Base-by-base conservation (phyloP, 2,888 invertebrate species). In the Sylvicola cinctus region DNA sequence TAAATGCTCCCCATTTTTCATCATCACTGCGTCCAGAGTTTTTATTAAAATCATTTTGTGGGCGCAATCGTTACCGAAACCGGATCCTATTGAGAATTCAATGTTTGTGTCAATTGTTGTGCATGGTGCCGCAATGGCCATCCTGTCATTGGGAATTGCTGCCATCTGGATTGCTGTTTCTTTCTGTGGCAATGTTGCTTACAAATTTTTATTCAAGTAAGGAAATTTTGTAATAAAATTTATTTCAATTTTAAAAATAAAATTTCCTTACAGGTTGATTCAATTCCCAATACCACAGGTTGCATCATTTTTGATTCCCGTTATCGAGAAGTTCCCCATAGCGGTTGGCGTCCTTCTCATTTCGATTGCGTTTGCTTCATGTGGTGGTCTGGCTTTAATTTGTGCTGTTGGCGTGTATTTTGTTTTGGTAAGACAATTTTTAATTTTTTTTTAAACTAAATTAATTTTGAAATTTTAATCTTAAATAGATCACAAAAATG, bases 381-480 rank as follows among this genome's bases (percentile, higher is more conserved):
- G 81, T 47, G 84, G 83, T 4, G 77, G 77, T 2, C 60, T 83
- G 5, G 70, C 76, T 0, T 58, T 85, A 33, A 58, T 64, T 6
- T 57, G 70, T 7, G 78, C 74, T 0, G 63, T 68, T 4, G 58
- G 68, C 1, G 71, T 76, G 49, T 79, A 78, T 49, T 71, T 74
- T 29, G 61, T 76, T 39, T 65, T 74, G 66, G 76, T 76, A 45
- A 52, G 49, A 25, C 11, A 11, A 25, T 25, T 8, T 25, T 11
- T 8, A 25, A n/a, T 29, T 29, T 29, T 16, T 16, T 31, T 12
- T 16, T 31, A 16, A 27, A 36, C 6, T 29, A 30, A 33, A 17
- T 34, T 16, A 32, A 54, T 8, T 44, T 54, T 34, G 46, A 51
- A 25, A 28, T 47, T 49, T 36, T 38, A 52, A 20, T 48, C 50